Base-by-base conservation (phyloP, 2,113 vertebrate species). In the Ctenodactylus gundi region DNA sequence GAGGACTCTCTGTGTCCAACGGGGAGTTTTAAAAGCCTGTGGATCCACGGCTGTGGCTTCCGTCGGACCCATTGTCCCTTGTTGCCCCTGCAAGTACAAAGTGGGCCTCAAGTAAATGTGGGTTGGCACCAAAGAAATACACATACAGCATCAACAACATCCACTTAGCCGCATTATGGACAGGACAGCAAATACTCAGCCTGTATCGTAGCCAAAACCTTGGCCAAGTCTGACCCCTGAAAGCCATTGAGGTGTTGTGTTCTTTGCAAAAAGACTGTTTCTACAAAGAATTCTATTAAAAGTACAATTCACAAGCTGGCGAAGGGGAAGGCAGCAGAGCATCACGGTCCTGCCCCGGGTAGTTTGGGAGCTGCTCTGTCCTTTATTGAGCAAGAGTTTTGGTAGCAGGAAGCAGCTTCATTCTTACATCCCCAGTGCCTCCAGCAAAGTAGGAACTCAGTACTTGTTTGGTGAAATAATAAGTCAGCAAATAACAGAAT, bases 21-120 rank as follows among this genome's bases (percentile, higher is more conserved):
- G 81, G 76, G 67, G 91, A 88, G 90, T 94, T 94, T 95, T 94
- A 86, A 95, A 96, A 92, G 95, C 88, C 90, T 95, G 90, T 93
- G 93, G 91, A 95, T 95, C 94, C 94, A 94, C 64, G 62, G 51
- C 77, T 84, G 75, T 31, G 91, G 89, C 81, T 95, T 93, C 55
- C 68, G 49, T 27, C 17, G 64, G 64, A 68, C 62, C 91, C 62
- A 90, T 96, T 95, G 88, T 94, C 92, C 93, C 88, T 90, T 68
- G 36, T 88, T 82, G 46, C 90, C 92, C 60, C 27, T 64, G 65
- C 12, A 77, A 85, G 29, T 68, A 90, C 94, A 92, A 95, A 93
- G 88, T 78, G 60, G 55, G 64, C 76, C 67, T 94, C 90, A 77
- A 78, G 91, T 73, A 85, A 96, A 94, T 27, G 36, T 87, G 67